Evolutionary conservation across 2,888 invertebrate genomes (phyloP), one percentile per base, ranked within the genome.

Genomic region (Mesochorus sp.): DNA sequence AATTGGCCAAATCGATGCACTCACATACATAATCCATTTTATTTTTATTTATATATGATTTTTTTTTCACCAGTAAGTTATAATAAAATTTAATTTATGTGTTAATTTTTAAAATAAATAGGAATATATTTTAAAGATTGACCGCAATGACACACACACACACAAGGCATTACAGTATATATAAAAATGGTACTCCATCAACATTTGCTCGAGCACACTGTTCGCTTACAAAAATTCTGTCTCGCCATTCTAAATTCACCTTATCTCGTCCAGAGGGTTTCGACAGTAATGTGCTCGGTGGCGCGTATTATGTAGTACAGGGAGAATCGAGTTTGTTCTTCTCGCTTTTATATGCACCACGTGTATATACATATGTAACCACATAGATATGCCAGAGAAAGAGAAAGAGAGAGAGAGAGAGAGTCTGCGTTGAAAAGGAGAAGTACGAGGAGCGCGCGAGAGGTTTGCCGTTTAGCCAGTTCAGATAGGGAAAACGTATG

Each of bases 401-500:
- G 76, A 77, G 71, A 72, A 73, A 26, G 34, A 70, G 24, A 26
- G 39, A 39, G 71, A 19, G 19, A 53, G 31, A 44, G 49, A 34
- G 28, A 51, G 17, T n/a, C n/a, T n/a, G n/a, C n/a, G 57, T n/a
- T n/a, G n/a, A n/a, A n/a, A n/a, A n/a, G n/a, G n/a, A n/a, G n/a
- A n/a, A 26, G 42, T 39, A 26, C 10, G 3, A 17, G 3, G 17
- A 55, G 28, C 42, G 24, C 49, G 55, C 84, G 84, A 84, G 84
- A 86, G 79, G 80, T 84, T 82, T 85, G 87, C 87, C 89, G 89
- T 90, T 90, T 90, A 90, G 89, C 90, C n/a, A n/a, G 88, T 90
- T 53, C 88, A 90, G 90, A 91, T 91, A 90, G 90, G 88, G 90
- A 86, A 90, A 90, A 90, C 89, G 90, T 90, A 90, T 89, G 90